Percentiles rank a stretch among this genome's conserved stretches.
Conservation (phyloP, 2,888 invertebrate genomes). For the Phoronis australis region DNA sequence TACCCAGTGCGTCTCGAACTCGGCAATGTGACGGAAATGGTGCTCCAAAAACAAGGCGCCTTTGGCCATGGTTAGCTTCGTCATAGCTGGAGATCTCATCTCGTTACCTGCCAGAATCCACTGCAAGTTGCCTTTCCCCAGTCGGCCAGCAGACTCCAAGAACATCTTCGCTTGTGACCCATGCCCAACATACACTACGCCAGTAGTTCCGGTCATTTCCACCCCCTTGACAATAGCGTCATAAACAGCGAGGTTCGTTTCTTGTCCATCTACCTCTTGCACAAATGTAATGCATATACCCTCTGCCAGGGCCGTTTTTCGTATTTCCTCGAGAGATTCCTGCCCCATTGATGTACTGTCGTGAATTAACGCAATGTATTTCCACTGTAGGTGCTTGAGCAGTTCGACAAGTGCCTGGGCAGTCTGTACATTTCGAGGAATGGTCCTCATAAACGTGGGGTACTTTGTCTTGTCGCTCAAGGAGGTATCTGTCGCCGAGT, state of each 20-base stretch:
- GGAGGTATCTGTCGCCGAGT: conserved; percentile 21
- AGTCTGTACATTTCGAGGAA: conserved; percentile 16
- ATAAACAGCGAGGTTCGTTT: not conserved
- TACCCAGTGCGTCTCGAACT: conserved; percentile 48
- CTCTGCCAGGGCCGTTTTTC: not conserved
- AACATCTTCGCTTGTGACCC: not conserved
- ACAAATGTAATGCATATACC: not conserved
- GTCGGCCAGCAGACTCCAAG: too few relatives aligned
- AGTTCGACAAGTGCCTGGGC: not conserved
- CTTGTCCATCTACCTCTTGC: not conserved
- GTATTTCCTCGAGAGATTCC: not conserved
- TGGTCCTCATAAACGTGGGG: conserved; percentile 26
- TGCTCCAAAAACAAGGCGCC: conserved; percentile 35
- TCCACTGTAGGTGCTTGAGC: not conserved
- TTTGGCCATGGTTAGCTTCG: conserved; percentile 28
- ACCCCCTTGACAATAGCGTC: not conserved
- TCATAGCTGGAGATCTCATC: too few relatives aligned
- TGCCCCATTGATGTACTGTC: not conserved
- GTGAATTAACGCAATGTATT: not conserved
- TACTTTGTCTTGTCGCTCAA: conserved; percentile 20
- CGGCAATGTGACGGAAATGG: conserved; percentile 31
- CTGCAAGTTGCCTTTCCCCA: not conserved
- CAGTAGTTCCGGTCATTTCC: not conserved
- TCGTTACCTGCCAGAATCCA: not conserved
- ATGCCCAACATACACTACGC: not conserved